Evolutionary conservation across 2,113 vertebrate genomes (phyloP), one percentile per base, ranked within the genome.

Genomic region (Ahaetulla prasina): DNA sequence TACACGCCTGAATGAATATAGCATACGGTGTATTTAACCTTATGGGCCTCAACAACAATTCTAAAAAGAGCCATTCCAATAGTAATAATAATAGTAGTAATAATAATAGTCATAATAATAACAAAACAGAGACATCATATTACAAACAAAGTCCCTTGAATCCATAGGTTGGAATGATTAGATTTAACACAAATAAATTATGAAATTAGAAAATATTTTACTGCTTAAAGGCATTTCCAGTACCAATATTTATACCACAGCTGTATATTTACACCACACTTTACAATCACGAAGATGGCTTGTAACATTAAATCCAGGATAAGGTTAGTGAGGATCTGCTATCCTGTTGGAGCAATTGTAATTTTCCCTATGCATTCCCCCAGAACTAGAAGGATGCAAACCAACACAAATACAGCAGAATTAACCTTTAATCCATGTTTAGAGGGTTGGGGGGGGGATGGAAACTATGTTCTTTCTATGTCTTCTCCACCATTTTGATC

Each of bases 181-280:
- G 43, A 91, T 92, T 43, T 43, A 90, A 90, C 49, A 91, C 91
- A 94, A 68, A 53, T 30, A 1, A 2, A 2, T 80, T 5, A 5
- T 80, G 74, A 93, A 93, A 1, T 93, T 49, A 57, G 90, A 39
- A 80, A 90, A 93, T 90, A 68, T 35, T 92, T 91, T 90, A 27
- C 27, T 63, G 74, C 6, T 85, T 30, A 92, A 80, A 80, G 90
- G 84, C 87, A 53, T 94, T 68, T 90, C 60, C 25, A 92, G 35
- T 93, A 43, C 52, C 90, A 94, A 91, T 63, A 91, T 18, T 54
- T 89, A 89, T 91, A 89, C 91, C 91, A 94, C 93, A 2, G 74
- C 50, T 90, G 90, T 52, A 91, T 54, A 92, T 89, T 91, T 94
- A 89, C 53, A 89, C 68, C 87, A 91, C 92, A 89, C 57, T 89